Conservation (phyloP, 2,797 vertebrate species). For the Poecilia velifera region DNA sequence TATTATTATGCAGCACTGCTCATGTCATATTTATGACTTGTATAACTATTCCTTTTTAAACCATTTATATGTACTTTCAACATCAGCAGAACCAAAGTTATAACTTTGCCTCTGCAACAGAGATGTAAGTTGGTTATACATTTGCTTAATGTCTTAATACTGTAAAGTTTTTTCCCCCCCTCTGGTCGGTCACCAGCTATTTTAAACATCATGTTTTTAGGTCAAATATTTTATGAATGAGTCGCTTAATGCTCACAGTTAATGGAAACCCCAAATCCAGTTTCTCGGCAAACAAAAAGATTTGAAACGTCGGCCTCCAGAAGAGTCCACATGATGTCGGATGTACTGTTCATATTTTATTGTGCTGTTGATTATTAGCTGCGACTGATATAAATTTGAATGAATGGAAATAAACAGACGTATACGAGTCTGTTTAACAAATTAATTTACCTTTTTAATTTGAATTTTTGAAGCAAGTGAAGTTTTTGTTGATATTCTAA, state of each 20-base stretch:
- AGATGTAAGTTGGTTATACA: not conserved
- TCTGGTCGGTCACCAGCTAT: not conserved
- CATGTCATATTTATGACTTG: not conserved
- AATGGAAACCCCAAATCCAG: not conserved
- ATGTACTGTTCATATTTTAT: not conserved
- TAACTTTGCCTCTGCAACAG: not conserved
- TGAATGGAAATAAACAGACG: not conserved
- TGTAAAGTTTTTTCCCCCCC: too few species aligned
- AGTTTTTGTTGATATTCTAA: not conserved
- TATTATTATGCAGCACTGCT: slow-evolving; percentile 10
- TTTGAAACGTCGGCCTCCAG: not conserved
- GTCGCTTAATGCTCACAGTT: not conserved
- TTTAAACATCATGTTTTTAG: not conserved
- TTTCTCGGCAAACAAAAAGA: not conserved
- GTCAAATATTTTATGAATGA: not conserved
- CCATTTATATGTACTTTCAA: not conserved
- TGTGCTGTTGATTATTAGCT: not conserved
- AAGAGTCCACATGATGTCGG: not conserved
- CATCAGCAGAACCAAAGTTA: not conserved
- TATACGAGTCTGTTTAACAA: not conserved
- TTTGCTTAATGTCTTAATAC: not conserved
- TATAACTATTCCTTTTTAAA: not conserved
- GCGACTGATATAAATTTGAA: not conserved
- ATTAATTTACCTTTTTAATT: not conserved
- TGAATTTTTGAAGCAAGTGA: not conserved